phyloP scores from a whole-genome alignment of 2,113 vertebrate species.

The Elephas maximus region DNA sequence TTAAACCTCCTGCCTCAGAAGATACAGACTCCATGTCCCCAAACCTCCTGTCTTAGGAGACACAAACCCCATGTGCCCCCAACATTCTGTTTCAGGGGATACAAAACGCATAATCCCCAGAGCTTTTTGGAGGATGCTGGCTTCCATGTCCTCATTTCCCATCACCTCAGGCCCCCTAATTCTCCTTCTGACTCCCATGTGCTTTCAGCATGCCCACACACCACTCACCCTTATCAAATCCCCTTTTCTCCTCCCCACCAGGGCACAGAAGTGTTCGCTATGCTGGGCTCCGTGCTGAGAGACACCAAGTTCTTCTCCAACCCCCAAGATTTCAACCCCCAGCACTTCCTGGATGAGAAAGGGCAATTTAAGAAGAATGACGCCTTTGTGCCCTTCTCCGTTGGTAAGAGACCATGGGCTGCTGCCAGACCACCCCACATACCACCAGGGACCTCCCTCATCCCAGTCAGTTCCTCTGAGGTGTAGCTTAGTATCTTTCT shows the following conservation, averaged over 20 bases:
- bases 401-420: constrained; percentile 76
- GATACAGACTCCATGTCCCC: too few species aligned
- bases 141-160: background rate
- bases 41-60: background rate
- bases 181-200: background rate
- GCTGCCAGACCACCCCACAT: background rate
- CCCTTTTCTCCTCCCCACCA: background rate
- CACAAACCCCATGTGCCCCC: background rate
- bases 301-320: constrained; percentile 83
- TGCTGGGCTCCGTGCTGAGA: constrained; percentile 83
- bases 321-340: constrained; percentile 80
- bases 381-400: constrained; percentile 85
- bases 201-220: background rate
- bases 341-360: constrained; percentile 85
- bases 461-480: background rate
- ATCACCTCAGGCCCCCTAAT: background rate
- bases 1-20: background rate
- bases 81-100: background rate
- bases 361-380: constrained; percentile 86
- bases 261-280: constrained; percentile 81
- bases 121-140: background rate
- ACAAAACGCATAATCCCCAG: too few species aligned
- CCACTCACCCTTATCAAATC: background rate
- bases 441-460: background rate
- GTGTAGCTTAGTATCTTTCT: background rate